These are phyloP conservation scores for Vombatus ursinus DNA, from an alignment of 2,113 vertebrate species.

Conservation along the genomic window DNA sequence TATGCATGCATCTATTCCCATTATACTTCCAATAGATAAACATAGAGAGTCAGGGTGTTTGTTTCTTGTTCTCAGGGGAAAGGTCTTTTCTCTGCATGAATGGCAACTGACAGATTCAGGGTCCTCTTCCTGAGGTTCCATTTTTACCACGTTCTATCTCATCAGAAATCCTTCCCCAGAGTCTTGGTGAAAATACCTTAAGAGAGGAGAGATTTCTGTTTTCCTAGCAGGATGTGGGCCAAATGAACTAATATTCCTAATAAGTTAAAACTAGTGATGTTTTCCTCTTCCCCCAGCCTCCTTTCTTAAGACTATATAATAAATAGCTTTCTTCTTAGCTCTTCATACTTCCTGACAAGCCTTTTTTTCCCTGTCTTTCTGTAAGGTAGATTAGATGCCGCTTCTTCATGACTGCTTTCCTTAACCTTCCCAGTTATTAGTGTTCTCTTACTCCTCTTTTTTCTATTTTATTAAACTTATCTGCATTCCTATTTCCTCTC, in stretches of 20 bases:
- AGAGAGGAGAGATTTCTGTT: not conserved
- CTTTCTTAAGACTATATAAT: not conserved
- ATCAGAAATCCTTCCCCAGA: not conserved
- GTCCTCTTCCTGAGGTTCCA: not conserved
- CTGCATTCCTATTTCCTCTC: not conserved
- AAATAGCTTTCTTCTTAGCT: not conserved
- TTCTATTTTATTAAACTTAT: not conserved
- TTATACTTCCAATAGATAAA: not conserved
- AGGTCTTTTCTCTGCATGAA: not conserved
- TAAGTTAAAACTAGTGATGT: not conserved
- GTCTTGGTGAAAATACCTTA: not conserved
- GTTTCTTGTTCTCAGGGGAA: not conserved
- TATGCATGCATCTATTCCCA: not conserved
- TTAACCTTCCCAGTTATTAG: not conserved
- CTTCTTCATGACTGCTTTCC: not conserved
- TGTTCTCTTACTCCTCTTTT: not conserved
- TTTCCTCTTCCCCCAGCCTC: not conserved
- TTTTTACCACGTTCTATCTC: not conserved
- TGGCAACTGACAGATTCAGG: not conserved
- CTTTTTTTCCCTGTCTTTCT: not conserved
- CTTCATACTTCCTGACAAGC: not conserved
- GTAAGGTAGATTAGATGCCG: not conserved
- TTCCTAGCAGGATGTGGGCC: not conserved
- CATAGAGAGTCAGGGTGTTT: not conserved
- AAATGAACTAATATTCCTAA: not conserved